These are phyloP conservation scores for Lycia hirtaria DNA, from an alignment of 2,888 invertebrate genomes.

Conservation along the genomic window DNA sequence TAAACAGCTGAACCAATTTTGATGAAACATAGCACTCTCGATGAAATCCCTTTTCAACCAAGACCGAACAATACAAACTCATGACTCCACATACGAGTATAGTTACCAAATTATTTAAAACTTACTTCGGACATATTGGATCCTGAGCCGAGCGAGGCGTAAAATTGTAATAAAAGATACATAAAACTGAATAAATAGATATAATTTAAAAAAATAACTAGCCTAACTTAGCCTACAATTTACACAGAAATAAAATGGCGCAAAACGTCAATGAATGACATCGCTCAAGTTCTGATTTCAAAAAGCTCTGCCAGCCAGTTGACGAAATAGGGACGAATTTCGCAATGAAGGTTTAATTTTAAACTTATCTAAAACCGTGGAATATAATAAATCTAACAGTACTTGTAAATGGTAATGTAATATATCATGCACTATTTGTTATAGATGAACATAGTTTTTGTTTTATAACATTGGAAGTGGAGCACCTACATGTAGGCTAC, in stretches of 20 bases:
- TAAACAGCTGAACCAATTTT: too few species aligned
- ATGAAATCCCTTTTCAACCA: too few species aligned
- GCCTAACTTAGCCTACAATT: conserved; percentile 44
- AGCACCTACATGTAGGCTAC: too few species aligned
- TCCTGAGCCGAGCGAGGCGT: conserved; percentile 25
- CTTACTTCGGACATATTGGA: conserved; percentile 57
- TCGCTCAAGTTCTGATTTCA: conserved; percentile 12
- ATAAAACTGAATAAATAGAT: conserved; percentile 38
- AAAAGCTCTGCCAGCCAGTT: conserved; percentile 17
- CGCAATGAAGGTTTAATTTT: neutral
- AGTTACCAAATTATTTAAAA: conserved; percentile 4
- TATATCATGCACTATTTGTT: too few species aligned
- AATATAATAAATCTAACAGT: too few species aligned
- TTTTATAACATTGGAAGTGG: neutral
- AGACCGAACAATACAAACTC: too few species aligned
- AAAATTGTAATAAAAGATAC: conserved; percentile 32
- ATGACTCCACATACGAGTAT: too few species aligned
- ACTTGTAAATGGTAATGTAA: too few species aligned
- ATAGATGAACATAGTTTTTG: neutral
- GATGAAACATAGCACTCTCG: too few species aligned
- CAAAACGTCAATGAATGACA: conserved; percentile 18
- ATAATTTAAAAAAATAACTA: conserved; percentile 44
- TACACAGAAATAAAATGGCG: conserved; percentile 32
- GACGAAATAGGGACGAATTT: neutral
- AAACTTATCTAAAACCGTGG: too few species aligned